A percentile compares a stretch with the other conserved stretches of the same genome.
Conservation (phyloP, 1,140 invertebrate species). For the Eulimnadia texana region DNA sequence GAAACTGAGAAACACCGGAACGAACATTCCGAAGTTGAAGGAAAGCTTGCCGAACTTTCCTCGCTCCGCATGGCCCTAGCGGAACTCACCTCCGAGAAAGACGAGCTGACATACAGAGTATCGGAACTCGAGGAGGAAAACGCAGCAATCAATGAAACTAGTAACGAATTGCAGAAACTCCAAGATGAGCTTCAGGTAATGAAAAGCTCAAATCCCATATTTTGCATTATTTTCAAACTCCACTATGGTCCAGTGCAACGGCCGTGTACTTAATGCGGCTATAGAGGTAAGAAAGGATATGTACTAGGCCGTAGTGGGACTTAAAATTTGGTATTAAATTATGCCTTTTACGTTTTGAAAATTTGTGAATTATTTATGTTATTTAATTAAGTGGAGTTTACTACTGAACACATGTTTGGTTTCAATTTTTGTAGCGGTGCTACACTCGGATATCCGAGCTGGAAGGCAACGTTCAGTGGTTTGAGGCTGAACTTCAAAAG, state of each 20-base stretch:
- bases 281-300: no score
- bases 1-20: no score
- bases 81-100: neutral
- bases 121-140: neutral
- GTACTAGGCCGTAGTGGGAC: no score
- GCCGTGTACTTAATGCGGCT: no score
- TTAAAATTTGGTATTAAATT: no score
- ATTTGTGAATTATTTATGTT: neutral
- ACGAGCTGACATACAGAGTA: neutral
- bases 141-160: neutral
- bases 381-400: no score
- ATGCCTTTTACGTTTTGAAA: no score
- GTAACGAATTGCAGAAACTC: neutral
- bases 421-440: neutral
- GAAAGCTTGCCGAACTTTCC: neutral
- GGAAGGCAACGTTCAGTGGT: neutral
- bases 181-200: neutral
- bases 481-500: neutral
- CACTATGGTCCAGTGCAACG: no score
- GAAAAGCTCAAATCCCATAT: no score
- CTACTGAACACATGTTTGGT: no score
- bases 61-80: neutral
- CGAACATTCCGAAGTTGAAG: constrained; percentile 1
- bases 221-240: no score
- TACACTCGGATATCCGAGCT: neutral